Evolutionary conservation across 2,888 invertebrate genomes (phyloP), one percentile per base, ranked within the genome.

Genomic region (Therioaphis trifolii): DNA sequence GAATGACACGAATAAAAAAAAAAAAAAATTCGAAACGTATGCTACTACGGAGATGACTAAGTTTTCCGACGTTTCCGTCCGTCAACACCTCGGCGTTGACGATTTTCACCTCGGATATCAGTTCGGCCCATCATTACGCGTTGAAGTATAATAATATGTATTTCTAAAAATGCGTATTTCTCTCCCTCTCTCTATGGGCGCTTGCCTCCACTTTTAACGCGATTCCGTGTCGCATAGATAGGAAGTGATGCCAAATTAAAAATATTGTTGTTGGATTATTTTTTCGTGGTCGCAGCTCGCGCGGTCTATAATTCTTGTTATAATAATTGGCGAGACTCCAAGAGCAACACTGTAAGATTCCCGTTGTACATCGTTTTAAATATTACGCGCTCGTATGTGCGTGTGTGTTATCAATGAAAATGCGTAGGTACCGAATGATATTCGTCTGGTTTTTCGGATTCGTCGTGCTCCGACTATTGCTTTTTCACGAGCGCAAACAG

Each of bases 191-290:
- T 55, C n/a, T n/a, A n/a, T n/a, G 9, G 5, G n/a, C 9, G n/a
- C 21, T n/a, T 55, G 21, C 18, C 21, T 55, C 9, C 18, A 69
- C 29, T 24, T 49, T 71, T 46, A 27, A 71, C 29, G 14, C 5
- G 29, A 52, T 14, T 21, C 21, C 55, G 21, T 55, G 12, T n/a
- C 29, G 49, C 29, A 49, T 29, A n/a, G n/a, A 49, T 71, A 49
- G 46, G 71, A 71, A 49, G 72, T 49, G 29, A 72, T 72, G 72
- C 72, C 72, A 72, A 72, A 72, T 72, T 72, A 72, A 72, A n/a
- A 72, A 72, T 52, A 58, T 61, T 75, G 43, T 43, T 75, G 40
- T 74, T 58, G 58, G 58, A 75, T 18, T 18, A 24, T 55, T 58
- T 74, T 74, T 74, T 35, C 18, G n/a, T n/a, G n/a, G n/a, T 21